Conservation (phyloP, 1,140 invertebrate species). For the Halesus radiatus region DNA sequence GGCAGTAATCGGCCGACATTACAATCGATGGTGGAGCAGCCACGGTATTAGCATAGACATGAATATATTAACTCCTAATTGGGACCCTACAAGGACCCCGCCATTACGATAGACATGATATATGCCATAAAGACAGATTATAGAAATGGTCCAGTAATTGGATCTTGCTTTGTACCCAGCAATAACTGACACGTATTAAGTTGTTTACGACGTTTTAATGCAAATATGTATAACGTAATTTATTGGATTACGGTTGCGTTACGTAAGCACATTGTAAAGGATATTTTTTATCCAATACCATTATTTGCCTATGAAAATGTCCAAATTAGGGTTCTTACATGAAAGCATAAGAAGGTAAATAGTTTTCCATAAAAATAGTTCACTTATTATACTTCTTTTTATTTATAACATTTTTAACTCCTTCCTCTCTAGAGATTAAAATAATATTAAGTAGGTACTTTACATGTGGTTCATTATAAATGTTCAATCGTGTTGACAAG, state of each 20-base stretch:
- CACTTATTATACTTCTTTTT: too few species aligned
- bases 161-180: neutral
- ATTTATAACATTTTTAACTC: too few species aligned
- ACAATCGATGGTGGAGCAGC: neutral
- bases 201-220: neutral
- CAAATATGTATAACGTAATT: neutral
- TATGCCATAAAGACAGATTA: conserved; percentile 8
- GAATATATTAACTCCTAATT: conserved; percentile 35
- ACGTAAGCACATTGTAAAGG: too few species aligned
- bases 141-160: neutral
- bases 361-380: too few species aligned
- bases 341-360: too few species aligned
- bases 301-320: too few species aligned
- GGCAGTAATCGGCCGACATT: neutral
- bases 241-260: neutral
- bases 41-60: conserved; percentile 17
- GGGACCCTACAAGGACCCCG: neutral
- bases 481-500: too few species aligned
- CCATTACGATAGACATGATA: neutral
- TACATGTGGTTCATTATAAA: too few species aligned
- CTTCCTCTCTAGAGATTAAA: too few species aligned
- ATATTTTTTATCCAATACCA: too few species aligned
- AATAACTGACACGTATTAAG: neutral
- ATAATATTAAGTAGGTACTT: too few species aligned
- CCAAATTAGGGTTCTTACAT: too few species aligned